phyloP scores from a whole-genome alignment of 2,113 vertebrate genomes.

The Thunnus maccoyii region DNA sequence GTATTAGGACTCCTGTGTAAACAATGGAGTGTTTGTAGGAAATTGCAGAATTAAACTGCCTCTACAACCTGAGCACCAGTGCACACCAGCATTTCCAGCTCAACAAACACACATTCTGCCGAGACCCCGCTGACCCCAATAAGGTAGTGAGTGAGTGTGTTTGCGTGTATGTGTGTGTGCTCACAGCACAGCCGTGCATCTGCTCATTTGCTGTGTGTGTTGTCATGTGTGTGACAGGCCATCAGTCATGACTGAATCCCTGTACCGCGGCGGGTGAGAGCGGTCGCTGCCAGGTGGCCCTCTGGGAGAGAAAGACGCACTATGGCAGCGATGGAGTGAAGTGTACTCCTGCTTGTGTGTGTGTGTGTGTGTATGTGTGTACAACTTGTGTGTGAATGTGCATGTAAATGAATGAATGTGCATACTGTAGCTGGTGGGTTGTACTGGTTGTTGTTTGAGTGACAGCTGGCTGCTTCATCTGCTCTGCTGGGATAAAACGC shows the following conservation, averaged over 20 bases:
- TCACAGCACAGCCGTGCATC: constrained; percentile 22
- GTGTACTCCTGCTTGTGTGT: not conserved
- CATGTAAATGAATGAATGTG: constrained; percentile 20
- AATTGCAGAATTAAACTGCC: not conserved
- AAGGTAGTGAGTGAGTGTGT: not conserved
- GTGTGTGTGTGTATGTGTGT: constrained; percentile 3
- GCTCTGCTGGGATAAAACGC: not conserved
- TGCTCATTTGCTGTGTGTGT: constrained; percentile 31
- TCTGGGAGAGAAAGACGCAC: not conserved
- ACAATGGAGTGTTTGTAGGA: not conserved
- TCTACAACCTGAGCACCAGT: not conserved
- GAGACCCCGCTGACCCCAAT: constrained; percentile 44
- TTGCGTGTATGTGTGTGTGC: not conserved
- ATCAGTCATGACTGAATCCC: constrained; percentile 56
- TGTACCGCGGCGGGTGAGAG: not conserved
- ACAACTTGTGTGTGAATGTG: not conserved
- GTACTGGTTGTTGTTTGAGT: constrained; percentile 11
- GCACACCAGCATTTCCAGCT: constrained; percentile 18
- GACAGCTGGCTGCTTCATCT: constrained; percentile 50
- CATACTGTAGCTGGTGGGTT: constrained; percentile 8
- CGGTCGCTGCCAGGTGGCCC: constrained; percentile 41
- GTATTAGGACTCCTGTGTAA: not conserved
- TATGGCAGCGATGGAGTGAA: constrained; percentile 32
- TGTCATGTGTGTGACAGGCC: constrained; percentile 56
- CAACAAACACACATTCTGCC: not conserved